Percentiles rank a stretch among this genome's conserved stretches.
Conservation (phyloP, 2,113 vertebrate genomes). For the Pristiophorus japonicus region DNA sequence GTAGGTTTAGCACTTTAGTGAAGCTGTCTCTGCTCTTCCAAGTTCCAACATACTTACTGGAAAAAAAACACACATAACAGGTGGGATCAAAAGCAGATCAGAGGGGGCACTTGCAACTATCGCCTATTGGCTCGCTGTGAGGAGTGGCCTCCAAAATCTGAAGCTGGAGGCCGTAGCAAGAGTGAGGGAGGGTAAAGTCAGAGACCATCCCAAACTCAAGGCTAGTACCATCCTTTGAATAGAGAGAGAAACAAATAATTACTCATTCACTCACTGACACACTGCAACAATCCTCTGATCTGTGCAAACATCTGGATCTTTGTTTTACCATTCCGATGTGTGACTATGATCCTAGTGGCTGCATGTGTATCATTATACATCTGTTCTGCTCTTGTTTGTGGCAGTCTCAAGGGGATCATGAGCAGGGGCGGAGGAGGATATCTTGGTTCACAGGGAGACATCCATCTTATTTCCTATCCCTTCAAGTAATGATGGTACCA, state of each 20-base stretch:
- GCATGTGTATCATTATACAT: too few relatives aligned
- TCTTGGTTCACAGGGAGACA: too few relatives aligned
- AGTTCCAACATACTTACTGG: not conserved
- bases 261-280: not conserved
- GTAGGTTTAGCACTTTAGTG: not conserved
- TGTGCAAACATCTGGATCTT: not conserved
- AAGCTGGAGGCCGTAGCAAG: not conserved
- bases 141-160: too few relatives aligned
- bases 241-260: not conserved
- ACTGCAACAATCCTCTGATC: not conserved
- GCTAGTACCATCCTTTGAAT: not conserved
- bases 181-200: not conserved
- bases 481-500: too few relatives aligned
- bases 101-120: not conserved
- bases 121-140: too few relatives aligned
- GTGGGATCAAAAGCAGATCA: not conserved
- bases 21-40: not conserved
- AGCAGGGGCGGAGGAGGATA: too few relatives aligned
- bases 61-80: not conserved
- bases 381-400: too few relatives aligned
- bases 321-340: too few relatives aligned
- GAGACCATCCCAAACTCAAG: not conserved
- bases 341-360: too few relatives aligned
- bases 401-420: too few relatives aligned
- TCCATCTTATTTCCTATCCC: too few relatives aligned